A percentile compares a stretch with the other conserved stretches of the same genome.
Evolutionary conservation across 2,888 invertebrate species (phyloP).

Genomic region (Monoplex corrugatus): DNA sequence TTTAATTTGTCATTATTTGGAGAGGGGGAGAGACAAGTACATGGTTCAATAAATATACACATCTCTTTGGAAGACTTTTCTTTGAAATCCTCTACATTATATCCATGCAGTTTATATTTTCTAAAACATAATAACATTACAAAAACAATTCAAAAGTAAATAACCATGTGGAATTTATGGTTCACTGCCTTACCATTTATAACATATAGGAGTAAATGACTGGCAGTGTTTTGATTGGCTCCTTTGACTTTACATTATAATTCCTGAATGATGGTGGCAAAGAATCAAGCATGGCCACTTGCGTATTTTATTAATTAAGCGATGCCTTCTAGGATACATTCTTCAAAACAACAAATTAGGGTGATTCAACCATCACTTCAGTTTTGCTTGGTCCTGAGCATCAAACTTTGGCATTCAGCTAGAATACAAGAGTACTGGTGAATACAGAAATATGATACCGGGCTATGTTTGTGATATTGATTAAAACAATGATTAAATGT

Average conservation of each 20-base stretch:
- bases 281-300: constrained; percentile 22
- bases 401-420: constrained; percentile 48
- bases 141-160: no score
- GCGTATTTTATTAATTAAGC: not conserved
- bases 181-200: no score
- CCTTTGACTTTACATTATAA: not conserved
- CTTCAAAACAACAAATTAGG: not conserved
- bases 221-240: constrained; percentile 45
- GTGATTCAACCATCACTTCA: constrained; percentile 25
- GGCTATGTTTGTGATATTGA: not conserved
- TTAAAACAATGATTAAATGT: constrained; percentile 21
- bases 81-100: not conserved
- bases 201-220: constrained; percentile 12
- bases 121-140: no score
- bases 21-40: not conserved
- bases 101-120: not conserved
- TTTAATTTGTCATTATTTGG: no score
- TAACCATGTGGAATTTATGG: no score
- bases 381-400: constrained; percentile 41
- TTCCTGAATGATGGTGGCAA: constrained; percentile 30
- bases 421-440: constrained; percentile 1
- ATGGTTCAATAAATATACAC: not conserved
- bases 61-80: constrained; percentile 43
- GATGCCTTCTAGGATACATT: constrained; percentile 15
- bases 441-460: constrained; percentile 16